These are phyloP conservation scores for Talpa occidentalis DNA, from an alignment of 2,113 vertebrate species.

Conservation along the genomic window DNA sequence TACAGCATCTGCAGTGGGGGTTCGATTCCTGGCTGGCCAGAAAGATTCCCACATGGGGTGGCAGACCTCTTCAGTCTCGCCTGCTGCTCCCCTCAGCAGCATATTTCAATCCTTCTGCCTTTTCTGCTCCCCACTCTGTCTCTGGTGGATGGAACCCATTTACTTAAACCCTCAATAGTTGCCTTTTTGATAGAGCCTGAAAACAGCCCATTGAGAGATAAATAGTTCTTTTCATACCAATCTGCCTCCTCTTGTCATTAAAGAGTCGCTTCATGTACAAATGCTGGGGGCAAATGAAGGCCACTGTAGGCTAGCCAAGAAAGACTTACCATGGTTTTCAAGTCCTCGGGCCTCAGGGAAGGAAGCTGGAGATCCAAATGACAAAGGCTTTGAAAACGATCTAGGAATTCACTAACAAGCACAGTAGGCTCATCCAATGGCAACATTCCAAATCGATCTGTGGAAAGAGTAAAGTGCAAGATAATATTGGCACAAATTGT, in stretches of 20 bases:
- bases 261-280: background rate
- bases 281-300: background rate
- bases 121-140: too few relatives aligned
- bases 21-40: too few relatives aligned
- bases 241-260: background rate
- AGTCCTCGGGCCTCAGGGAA: constrained; percentile 91
- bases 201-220: constrained; percentile 1
- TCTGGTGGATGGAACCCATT: background rate
- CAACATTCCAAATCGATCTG: constrained; percentile 94
- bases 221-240: background rate
- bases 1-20: too few relatives aligned
- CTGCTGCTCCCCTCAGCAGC: too few relatives aligned
- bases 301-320: background rate
- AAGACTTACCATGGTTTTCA: constrained; percentile 92
- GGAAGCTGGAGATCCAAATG: constrained; percentile 94
- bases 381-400: constrained; percentile 92
- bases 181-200: background rate
- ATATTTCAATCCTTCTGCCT: too few relatives aligned
- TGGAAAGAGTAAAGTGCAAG: background rate
- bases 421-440: constrained; percentile 90
- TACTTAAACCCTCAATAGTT: background rate
- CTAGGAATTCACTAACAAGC: constrained; percentile 90
- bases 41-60: too few relatives aligned
- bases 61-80: too few relatives aligned
- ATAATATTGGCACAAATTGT: background rate